These are phyloP conservation scores for Pocota personata DNA, from an alignment of 2,888 invertebrate genomes.

Conservation along the genomic window DNA sequence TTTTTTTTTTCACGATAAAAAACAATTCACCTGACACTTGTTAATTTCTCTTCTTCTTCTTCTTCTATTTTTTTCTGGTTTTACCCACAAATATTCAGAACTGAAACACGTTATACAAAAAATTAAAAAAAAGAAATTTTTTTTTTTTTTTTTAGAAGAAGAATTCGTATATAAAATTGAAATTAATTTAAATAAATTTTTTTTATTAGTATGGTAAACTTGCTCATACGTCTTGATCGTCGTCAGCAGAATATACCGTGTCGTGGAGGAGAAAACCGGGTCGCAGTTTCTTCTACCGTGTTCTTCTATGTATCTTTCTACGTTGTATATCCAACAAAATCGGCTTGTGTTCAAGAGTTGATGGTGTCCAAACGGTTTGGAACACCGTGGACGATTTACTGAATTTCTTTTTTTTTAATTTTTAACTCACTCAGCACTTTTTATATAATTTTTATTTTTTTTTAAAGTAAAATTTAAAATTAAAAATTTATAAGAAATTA, in stretches of 20 bases:
- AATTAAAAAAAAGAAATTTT: background rate
- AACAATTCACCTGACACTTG: conserved; percentile 58
- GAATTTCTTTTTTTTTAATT: background rate
- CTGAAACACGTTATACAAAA: conserved; percentile 44
- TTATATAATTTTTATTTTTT: background rate
- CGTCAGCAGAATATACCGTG: conserved; percentile 47
- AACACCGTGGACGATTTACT: background rate
- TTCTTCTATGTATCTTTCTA: conserved; percentile 43
- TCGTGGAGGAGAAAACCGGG: conserved; percentile 69
- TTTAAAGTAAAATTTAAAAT: background rate
- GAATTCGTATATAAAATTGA: background rate
- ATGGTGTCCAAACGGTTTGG: conserved; percentile 43
- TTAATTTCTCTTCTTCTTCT: conserved; percentile 57
- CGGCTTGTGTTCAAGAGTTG: conserved; percentile 41
- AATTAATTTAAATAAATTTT: conserved; percentile 31
- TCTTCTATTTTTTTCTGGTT: conserved; percentile 33
- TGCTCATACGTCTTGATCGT: conserved; percentile 33
- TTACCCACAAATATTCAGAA: conserved; percentile 53
- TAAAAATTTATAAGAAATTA: background rate
- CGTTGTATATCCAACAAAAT: conserved; percentile 22
- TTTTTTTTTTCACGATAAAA: conserved; percentile 31
- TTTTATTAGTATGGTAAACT: conserved; percentile 4
- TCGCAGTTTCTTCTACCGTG: conserved; percentile 62
- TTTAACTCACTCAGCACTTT: conserved; percentile 14
- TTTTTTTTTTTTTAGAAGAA: background rate